These are phyloP conservation scores for Tarsius wallacei DNA, from an alignment of 2,797 vertebrate genomes.

Conservation along the genomic window DNA sequence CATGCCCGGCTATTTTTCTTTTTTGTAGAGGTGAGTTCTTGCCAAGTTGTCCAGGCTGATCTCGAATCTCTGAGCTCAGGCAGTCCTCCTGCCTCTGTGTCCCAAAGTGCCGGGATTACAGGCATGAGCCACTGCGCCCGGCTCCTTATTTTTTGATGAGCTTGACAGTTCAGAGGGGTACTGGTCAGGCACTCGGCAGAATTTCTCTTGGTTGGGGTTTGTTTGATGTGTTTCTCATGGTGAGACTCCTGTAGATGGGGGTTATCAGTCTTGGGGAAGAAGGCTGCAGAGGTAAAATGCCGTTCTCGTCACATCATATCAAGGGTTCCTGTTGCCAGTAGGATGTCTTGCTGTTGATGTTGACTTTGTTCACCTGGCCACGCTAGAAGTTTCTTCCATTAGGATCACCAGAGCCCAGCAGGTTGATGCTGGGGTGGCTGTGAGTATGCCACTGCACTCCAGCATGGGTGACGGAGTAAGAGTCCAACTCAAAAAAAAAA, in stretches of 20 bases:
- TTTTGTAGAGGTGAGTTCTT: too few species aligned
- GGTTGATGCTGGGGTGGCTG: too few species aligned
- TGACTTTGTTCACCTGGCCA: neutral
- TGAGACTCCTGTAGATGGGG: neutral
- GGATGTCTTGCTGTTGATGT: neutral
- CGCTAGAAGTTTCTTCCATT: neutral
- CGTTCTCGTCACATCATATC: fast-evolving
- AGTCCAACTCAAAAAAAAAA: too few species aligned
- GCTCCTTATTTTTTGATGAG: neutral
- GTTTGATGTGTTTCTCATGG: neutral
- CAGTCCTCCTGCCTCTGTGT: too few species aligned
- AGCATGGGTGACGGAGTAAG: too few species aligned
- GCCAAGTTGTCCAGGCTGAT: too few species aligned
- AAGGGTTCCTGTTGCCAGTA: fast-evolving
- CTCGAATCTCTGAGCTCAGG: too few species aligned
- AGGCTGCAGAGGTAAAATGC: neutral
- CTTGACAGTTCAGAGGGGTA: neutral
- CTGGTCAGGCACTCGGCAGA: neutral
- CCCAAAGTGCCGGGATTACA: too few species aligned
- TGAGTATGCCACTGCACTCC: too few species aligned
- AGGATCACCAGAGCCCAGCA: too few species aligned
- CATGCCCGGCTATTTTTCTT: too few species aligned
- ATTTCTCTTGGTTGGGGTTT: neutral
- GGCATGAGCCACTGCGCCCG: too few species aligned
- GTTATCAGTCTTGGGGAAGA: neutral